phyloP scores from a whole-genome alignment of 92 coral and sea anemone species.

The Epizoanthus stellaris region DNA sequence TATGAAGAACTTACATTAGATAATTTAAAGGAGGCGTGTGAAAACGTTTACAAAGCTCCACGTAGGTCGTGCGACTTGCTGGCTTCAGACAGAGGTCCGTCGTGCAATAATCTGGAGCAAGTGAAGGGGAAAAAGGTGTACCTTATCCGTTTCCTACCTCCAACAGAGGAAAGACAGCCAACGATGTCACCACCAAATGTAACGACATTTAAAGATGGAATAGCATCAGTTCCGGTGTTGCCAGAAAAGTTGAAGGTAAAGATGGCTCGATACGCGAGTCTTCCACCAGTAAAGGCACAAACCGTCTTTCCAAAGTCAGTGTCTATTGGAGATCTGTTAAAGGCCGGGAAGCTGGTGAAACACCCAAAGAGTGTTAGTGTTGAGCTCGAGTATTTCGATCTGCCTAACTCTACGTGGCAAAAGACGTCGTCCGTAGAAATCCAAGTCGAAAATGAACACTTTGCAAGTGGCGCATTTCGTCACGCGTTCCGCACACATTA shows the following conservation, averaged over 20 bases:
- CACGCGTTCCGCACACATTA: too few species aligned
- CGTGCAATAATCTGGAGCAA: slow-evolving; percentile 48
- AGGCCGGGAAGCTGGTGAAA: slow-evolving; percentile 16
- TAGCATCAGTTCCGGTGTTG: slow-evolving; percentile 9
- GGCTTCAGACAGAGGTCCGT: slow-evolving; percentile 45
- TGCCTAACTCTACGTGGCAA: slow-evolving; percentile 53
- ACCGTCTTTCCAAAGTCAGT: slow-evolving; percentile 5
- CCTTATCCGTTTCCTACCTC: slow-evolving; percentile 39
- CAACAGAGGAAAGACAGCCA: not conserved
- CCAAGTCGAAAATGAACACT: slow-evolving; percentile 52
- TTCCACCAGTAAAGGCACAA: not conserved
- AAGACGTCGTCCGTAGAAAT: slow-evolving; percentile 35
- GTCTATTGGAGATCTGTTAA: slow-evolving; percentile 23
- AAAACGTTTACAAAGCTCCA: slow-evolving; percentile 38
- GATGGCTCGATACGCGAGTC: not conserved
- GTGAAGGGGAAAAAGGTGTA: slow-evolving; percentile 45
- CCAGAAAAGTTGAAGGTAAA: not conserved
- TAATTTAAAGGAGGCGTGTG: slow-evolving; percentile 50
- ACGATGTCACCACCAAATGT: not conserved
- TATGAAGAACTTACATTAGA: slow-evolving; percentile 37
- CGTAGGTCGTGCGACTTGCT: slow-evolving; percentile 39
- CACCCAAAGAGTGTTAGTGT: slow-evolving; percentile 42
- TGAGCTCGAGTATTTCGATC: slow-evolving; percentile 62
- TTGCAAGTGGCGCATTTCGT: slow-evolving; percentile 16
- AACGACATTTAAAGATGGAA: too few species aligned